A percentile compares a stretch with the other conserved stretches of the same genome.
These are phyloP conservation scores for Anomalospiza imberbis DNA, from an alignment of 2,797 vertebrate genomes.

Conservation along the genomic window DNA sequence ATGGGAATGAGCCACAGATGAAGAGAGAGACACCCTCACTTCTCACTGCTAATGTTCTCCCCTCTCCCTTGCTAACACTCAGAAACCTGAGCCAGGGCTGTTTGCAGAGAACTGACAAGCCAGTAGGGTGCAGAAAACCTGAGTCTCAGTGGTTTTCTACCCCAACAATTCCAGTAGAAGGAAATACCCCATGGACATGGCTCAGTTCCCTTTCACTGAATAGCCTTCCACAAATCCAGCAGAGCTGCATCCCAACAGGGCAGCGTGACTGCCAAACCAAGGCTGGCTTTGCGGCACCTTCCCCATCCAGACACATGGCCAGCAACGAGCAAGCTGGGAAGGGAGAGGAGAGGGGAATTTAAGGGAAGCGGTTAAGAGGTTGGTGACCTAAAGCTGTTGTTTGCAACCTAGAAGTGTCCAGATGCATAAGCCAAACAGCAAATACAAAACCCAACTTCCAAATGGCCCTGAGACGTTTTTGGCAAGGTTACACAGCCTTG, in stretches of 20 bases:
- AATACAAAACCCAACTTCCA: constrained; percentile 13
- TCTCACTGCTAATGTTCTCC: neutral
- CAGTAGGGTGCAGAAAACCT: neutral
- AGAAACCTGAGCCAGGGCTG: neutral
- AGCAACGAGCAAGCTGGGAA: neutral
- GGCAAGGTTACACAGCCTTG: neutral
- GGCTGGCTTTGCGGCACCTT: neutral
- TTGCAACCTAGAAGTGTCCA: neutral
- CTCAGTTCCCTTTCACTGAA: neutral
- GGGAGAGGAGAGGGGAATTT: neutral
- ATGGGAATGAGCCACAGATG: neutral
- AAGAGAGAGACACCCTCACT: neutral
- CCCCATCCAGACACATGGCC: neutral
- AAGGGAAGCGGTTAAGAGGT: rapidly evolving
- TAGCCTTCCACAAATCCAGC: neutral
- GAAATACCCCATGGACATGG: neutral
- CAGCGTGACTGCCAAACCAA: neutral
- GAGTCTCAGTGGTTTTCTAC: neutral
- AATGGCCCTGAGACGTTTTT: neutral
- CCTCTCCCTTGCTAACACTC: neutral
- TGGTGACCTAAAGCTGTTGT: neutral
- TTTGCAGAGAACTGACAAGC: neutral
- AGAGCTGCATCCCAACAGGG: neutral
- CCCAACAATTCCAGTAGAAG: neutral
- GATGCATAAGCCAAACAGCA: neutral